These are phyloP conservation scores for Botia kubotai DNA, from an alignment of 2,797 vertebrate genomes.

Conservation along the genomic window DNA sequence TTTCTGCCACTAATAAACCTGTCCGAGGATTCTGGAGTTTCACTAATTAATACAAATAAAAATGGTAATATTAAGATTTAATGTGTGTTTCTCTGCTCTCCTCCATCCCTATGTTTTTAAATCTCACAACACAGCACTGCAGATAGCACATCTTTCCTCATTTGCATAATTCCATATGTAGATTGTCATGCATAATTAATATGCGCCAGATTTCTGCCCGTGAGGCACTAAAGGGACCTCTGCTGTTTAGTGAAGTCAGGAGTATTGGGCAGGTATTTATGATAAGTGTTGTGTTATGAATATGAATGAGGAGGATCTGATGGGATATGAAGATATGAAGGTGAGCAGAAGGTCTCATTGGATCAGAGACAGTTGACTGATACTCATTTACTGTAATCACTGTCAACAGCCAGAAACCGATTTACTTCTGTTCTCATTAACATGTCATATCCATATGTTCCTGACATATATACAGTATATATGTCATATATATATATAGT, in stretches of 20 bases:
- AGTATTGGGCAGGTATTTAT: not conserved
- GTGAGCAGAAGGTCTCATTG: not conserved
- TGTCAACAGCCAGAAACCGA: too few species aligned
- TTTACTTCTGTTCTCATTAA: too few species aligned
- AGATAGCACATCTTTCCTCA: not conserved
- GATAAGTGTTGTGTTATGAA: not conserved
- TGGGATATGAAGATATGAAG: not conserved
- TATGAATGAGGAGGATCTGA: not conserved
- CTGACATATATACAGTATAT: too few species aligned
- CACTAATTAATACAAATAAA: not conserved
- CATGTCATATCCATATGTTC: too few species aligned
- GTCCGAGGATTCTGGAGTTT: not conserved
- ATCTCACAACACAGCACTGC: not conserved
- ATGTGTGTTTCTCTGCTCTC: constrained; percentile 3
- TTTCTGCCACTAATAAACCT: not conserved
- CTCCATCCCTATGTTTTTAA: not conserved
- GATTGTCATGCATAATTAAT: constrained; percentile 50
- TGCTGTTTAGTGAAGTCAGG: constrained; percentile 13
- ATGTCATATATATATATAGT: too few species aligned
- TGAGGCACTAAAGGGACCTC: not conserved
- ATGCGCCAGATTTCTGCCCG: not conserved
- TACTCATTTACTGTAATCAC: not conserved
- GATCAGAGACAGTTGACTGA: not conserved
- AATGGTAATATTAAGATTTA: not conserved
- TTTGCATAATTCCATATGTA: constrained; percentile 47